Percentiles rank a stretch among this genome's conserved stretches.
phyloP scores from a whole-genome alignment of 2,888 invertebrate genomes.

The Piscicola geometra region DNA sequence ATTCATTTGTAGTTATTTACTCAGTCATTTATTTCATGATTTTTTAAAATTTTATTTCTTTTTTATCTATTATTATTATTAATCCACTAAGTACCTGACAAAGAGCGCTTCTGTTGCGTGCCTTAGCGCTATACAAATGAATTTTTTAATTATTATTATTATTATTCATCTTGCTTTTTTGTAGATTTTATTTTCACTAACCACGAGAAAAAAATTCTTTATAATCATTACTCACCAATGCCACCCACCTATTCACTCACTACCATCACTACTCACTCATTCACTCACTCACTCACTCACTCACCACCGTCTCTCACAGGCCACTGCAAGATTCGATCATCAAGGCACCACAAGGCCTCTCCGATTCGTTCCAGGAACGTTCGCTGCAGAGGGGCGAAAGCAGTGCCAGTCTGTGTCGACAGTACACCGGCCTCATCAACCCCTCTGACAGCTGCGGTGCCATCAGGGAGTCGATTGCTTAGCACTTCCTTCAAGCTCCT shows the following conservation, averaged over 20 bases:
- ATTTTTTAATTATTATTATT: too few relatives aligned
- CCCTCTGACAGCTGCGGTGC: slow-evolving; percentile 15
- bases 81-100: too few relatives aligned
- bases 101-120: too few relatives aligned
- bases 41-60: too few relatives aligned
- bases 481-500: not conserved
- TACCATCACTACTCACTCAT: too few relatives aligned
- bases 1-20: too few relatives aligned
- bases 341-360: not conserved
- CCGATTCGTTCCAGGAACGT: not conserved
- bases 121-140: too few relatives aligned
- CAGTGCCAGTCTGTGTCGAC: slow-evolving; percentile 22
- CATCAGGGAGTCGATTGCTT: slow-evolving; percentile 30
- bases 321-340: slow-evolving; percentile 6
- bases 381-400: slow-evolving; percentile 12
- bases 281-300: too few relatives aligned
- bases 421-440: slow-evolving; percentile 27
- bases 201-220: not conserved
- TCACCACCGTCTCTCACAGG: not conserved
- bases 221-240: not conserved
- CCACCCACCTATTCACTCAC: not conserved
- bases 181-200: too few relatives aligned
- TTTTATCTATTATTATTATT: too few relatives aligned
- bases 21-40: too few relatives aligned
- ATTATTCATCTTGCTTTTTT: too few relatives aligned